A percentile compares a stretch with the other conserved stretches of the same genome.
Conservation (phyloP, 2,888 invertebrate genomes). For the Synergus japonicus region DNA sequence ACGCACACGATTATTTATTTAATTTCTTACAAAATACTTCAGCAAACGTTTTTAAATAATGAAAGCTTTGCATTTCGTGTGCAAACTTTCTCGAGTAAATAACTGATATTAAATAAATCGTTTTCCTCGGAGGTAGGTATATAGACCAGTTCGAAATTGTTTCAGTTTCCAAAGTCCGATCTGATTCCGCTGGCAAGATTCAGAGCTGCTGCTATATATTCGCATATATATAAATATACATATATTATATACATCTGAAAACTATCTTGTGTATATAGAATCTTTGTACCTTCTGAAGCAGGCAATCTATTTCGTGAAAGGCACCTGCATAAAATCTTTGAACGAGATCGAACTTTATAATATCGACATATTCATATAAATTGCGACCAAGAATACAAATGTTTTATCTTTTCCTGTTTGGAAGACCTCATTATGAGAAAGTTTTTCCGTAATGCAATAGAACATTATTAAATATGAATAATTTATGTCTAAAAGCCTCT, state of each 20-base stretch:
- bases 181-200: slow-evolving; percentile 13
- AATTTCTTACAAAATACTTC: no score
- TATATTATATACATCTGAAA: background rate
- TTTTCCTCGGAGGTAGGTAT: background rate
- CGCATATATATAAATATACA: background rate
- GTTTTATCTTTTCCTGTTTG: background rate
- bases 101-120: slow-evolving; percentile 23
- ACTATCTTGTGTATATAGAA: background rate
- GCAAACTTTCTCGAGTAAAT: background rate
- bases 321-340: slow-evolving; percentile 17
- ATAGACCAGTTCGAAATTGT: slow-evolving; percentile 30
- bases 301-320: slow-evolving; percentile 8
- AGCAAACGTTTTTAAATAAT: no score
- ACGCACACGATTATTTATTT: no score
- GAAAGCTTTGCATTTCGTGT: no score
- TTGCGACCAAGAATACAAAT: background rate
- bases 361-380: no score
- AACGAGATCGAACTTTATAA: background rate
- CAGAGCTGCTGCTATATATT: background rate
- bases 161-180: slow-evolving; percentile 14
- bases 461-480: slow-evolving; percentile 2
- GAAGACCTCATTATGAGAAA: slow-evolving; percentile 5
- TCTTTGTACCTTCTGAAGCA: slow-evolving; percentile 19
- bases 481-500: background rate
- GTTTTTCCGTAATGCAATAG: background rate